phyloP scores from a whole-genome alignment of 2,888 invertebrate species.

The Acronicta aceris region DNA sequence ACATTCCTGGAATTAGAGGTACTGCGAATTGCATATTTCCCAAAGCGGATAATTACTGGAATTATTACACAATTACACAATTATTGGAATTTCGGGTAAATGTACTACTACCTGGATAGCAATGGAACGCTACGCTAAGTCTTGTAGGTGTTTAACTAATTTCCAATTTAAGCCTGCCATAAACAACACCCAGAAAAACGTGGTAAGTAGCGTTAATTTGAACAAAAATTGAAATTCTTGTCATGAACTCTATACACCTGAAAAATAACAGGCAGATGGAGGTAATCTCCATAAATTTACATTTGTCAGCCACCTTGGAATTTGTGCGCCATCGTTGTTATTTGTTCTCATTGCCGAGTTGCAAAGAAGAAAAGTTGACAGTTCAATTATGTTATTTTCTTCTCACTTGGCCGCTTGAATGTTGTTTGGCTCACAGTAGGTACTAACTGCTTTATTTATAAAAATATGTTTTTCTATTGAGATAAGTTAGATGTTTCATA shows the following conservation, averaged over 20 bases:
- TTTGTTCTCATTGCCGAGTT: conserved; percentile 32
- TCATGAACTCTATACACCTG: conserved; percentile 28
- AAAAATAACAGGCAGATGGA: conserved; percentile 34
- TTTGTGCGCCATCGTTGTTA: conserved; percentile 25
- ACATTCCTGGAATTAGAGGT: too few relatives aligned
- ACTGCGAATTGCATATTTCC: too few relatives aligned
- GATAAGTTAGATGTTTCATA: too few relatives aligned
- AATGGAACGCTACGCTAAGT: too few relatives aligned
- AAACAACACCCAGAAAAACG: not conserved
- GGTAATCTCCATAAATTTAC: conserved; percentile 49
- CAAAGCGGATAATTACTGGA: too few relatives aligned
- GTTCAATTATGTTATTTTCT: conserved; percentile 39
- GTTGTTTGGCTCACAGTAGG: conserved; percentile 9
- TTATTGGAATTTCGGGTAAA: too few relatives aligned
- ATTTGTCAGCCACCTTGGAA: conserved; percentile 33
- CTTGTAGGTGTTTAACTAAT: not conserved
- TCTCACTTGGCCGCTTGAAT: conserved; percentile 8
- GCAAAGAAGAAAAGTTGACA: conserved; percentile 24
- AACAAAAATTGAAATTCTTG: conserved; percentile 14
- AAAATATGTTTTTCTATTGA: too few relatives aligned
- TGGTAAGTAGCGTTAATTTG: conserved; percentile 22
- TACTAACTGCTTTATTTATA: not conserved
- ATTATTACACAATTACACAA: too few relatives aligned
- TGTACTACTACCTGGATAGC: too few relatives aligned
- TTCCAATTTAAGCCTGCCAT: not conserved